These are phyloP conservation scores for Nothocercus julius DNA, from an alignment of 2,113 vertebrate genomes.

Conservation along the genomic window DNA sequence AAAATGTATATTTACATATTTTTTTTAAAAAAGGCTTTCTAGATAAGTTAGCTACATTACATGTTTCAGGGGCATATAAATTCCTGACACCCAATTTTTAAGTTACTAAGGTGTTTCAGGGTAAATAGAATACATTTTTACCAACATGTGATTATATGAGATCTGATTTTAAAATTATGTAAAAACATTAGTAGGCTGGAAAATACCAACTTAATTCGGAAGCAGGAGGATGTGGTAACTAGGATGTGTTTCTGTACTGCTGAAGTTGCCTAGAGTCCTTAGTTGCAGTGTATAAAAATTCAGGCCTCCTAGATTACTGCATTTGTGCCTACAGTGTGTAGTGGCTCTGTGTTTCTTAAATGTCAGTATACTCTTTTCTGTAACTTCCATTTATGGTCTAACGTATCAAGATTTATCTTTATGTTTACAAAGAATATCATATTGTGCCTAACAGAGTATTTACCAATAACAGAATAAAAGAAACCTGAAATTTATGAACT, in stretches of 20 bases:
- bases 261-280: neutral
- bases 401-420: neutral
- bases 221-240: neutral
- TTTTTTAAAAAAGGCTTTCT: constrained; percentile 4
- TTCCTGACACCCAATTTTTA: neutral
- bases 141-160: neutral
- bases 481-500: neutral
- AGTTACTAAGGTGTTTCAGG: constrained; percentile 7
- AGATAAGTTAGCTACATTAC: neutral
- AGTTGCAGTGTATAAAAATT: neutral
- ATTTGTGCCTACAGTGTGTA: neutral
- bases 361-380: neutral
- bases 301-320: neutral
- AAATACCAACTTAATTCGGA: neutral
- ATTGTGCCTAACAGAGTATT: constrained; percentile 60
- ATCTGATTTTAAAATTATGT: neutral
- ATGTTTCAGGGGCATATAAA: constrained; percentile 15
- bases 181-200: neutral
- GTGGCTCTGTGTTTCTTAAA: neutral
- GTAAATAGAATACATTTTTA: constrained; percentile 1
- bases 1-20: neutral
- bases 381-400: constrained; percentile 1
- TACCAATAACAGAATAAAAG: constrained; percentile 36
- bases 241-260: neutral
- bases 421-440: constrained; percentile 61